Evolutionary conservation across 1,140 invertebrate species (phyloP).

Genomic region (Sweltsa coloradensis): DNA sequence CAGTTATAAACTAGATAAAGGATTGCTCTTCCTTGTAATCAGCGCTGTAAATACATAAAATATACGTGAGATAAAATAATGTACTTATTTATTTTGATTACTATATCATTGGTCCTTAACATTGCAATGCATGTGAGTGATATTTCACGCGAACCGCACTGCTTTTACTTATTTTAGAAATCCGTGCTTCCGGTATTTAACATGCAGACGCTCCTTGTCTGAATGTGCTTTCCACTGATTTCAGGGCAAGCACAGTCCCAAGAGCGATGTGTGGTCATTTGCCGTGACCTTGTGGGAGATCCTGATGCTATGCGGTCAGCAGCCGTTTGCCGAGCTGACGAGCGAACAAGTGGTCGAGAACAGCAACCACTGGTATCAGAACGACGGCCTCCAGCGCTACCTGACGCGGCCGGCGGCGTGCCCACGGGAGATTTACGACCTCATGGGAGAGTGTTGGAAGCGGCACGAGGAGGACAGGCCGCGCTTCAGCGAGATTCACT

Average conservation of each 20-base stretch:
- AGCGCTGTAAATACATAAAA: no score
- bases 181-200: no score
- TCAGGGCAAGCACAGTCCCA: constrained; percentile 56
- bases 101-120: no score
- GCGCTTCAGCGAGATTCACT: constrained; percentile 57
- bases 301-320: constrained; percentile 54
- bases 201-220: neutral
- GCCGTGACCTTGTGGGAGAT: constrained; percentile 69
- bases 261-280: constrained; percentile 68
- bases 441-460: constrained; percentile 68
- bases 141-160: no score
- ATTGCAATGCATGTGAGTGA: no score
- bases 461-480: constrained; percentile 49
- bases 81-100: no score
- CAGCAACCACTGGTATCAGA: constrained; percentile 51
- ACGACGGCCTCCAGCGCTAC: constrained; percentile 30
- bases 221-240: constrained; percentile 9
- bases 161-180: no score
- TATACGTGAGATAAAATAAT: no score
- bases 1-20: no score
- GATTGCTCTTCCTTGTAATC: no score
- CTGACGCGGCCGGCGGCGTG: constrained; percentile 42
- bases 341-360: constrained; percentile 67
- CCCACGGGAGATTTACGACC: constrained; percentile 53
- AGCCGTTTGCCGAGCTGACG: constrained; percentile 58